phyloP scores from a whole-genome alignment of 1,140 invertebrate genomes.

The Parapsyche elsis region DNA sequence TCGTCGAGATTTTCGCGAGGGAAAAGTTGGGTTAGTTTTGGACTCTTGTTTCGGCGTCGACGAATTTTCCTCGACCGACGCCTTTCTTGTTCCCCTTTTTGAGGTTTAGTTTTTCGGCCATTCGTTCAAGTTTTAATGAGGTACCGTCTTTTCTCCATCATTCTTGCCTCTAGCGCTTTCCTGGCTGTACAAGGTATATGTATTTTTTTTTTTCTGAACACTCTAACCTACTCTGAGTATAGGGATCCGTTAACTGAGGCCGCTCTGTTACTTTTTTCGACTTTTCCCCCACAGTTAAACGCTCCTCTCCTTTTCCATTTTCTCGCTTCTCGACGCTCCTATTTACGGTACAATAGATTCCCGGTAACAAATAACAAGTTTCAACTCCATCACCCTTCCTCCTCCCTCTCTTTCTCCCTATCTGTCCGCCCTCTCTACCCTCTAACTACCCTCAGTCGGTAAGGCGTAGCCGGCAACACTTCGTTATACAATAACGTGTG shows the following conservation, averaged over 20 bases:
- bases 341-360: conserved; percentile 45
- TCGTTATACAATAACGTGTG: conserved; percentile 6
- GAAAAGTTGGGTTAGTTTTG: not conserved
- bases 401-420: not conserved
- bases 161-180: not conserved
- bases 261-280: conserved; percentile 27
- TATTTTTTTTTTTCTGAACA: not conserved
- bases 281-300: conserved; percentile 37
- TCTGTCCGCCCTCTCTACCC: not conserved
- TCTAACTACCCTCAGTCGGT: not conserved
- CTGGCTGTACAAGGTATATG: not conserved
- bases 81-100: not conserved
- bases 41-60: not conserved
- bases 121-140: conserved; percentile 44
- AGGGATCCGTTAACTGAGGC: conserved; percentile 18
- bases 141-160: conserved; percentile 7
- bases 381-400: conserved; percentile 5
- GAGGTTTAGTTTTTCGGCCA: conserved; percentile 39
- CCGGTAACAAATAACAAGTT: conserved; percentile 40
- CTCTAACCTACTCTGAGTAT: not conserved
- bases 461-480: not conserved
- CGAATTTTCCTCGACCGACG: not conserved
- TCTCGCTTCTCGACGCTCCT: conserved; percentile 15
- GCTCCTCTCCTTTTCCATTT: conserved; percentile 29
- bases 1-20: no score